Conservation (phyloP, 2,888 invertebrate species). For the Apamea sordens region DNA sequence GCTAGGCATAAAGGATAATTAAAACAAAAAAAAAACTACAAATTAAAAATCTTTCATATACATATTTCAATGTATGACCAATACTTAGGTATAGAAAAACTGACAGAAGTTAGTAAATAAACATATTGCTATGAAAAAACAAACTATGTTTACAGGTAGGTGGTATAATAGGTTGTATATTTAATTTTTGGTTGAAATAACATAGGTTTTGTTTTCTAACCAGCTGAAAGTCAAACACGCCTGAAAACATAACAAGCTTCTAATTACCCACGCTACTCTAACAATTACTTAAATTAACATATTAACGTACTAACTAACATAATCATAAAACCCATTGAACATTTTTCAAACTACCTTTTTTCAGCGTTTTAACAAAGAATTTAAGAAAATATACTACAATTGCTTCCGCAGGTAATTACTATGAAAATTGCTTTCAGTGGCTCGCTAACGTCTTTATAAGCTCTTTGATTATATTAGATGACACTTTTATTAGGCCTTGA, state of each 20-base stretch:
- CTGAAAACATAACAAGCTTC: constrained; percentile 15
- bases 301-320: constrained; percentile 49
- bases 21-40: too few relatives aligned
- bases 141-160: neutral
- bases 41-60: too few relatives aligned
- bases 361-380: constrained; percentile 48
- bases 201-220: too few relatives aligned
- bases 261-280: constrained; percentile 32
- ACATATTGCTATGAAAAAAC: neutral
- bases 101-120: neutral
- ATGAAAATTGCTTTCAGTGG: constrained; percentile 65
- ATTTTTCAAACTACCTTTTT: constrained; percentile 48
- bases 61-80: neutral
- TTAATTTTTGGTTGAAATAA: neutral
- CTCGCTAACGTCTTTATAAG: constrained; percentile 67
- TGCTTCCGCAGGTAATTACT: constrained; percentile 65
- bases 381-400: constrained; percentile 62
- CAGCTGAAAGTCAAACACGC: neutral
- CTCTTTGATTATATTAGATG: constrained; percentile 67
- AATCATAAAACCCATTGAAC: constrained; percentile 51
- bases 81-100: neutral
- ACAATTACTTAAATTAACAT: constrained; percentile 61
- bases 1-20: too few relatives aligned
- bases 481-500: constrained; percentile 60
- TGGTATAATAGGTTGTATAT: neutral